Evolutionary conservation across 2,797 vertebrate species (phyloP).

Genomic region (Protosalanx chinensis): DNA sequence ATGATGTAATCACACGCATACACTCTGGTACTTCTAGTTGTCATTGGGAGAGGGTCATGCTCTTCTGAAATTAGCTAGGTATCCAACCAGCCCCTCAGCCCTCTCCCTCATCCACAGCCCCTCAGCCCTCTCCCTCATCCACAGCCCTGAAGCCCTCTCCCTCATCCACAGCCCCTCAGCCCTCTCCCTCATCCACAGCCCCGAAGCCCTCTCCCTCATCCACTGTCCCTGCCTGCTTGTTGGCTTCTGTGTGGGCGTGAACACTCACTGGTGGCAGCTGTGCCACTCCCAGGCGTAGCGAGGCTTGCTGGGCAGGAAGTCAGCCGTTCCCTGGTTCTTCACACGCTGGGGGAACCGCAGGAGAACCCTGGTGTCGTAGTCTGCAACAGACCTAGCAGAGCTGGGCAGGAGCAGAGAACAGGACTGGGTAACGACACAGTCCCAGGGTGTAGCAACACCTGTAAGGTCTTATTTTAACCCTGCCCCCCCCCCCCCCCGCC

Average conservation of each 20-base stretch:
- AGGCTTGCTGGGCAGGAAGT: slow-evolving; percentile 91
- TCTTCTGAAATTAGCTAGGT: too few species aligned
- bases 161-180: not conserved
- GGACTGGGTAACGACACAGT: not conserved
- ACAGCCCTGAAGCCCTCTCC: not conserved
- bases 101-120: too few species aligned
- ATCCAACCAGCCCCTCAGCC: not conserved
- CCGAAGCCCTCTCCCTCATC: too few species aligned
- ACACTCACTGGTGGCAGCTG: slow-evolving; percentile 92
- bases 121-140: too few species aligned
- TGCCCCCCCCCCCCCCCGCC: too few species aligned
- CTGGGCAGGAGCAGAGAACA: not conserved
- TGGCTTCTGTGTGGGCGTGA: not conserved
- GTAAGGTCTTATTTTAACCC: not conserved
- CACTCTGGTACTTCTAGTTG: not conserved
- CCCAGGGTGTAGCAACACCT: not conserved
- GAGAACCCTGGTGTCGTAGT: slow-evolving; percentile 89
- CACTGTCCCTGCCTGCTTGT: not conserved
- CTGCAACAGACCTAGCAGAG: slow-evolving; percentile 46
- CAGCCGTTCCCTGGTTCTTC: slow-evolving; percentile 94
- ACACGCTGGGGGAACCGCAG: slow-evolving; percentile 91
- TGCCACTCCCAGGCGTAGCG: slow-evolving; percentile 97
- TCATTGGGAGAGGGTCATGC: not conserved
- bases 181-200: too few species aligned
- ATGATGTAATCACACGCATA: not conserved